Evolutionary conservation across 1,140 invertebrate genomes (phyloP).

Genomic region (Zophobas atratus): DNA sequence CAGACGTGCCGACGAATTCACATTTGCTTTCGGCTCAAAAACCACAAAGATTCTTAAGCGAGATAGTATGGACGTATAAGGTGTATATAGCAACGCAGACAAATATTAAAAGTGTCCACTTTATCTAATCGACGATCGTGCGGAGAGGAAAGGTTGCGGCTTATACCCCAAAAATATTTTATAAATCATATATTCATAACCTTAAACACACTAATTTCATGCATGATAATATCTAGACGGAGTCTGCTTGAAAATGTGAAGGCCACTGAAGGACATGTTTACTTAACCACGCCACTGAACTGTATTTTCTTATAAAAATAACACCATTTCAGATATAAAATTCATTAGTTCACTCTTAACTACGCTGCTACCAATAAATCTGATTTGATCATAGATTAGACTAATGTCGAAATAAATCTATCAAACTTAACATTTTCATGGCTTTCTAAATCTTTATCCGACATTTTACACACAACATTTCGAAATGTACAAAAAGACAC

Average conservation of each 20-base stretch:
- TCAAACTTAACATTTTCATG: slow-evolving; percentile 33
- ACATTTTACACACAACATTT: slow-evolving; percentile 32
- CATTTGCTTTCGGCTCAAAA: slow-evolving; percentile 41
- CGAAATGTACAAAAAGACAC: slow-evolving; percentile 28
- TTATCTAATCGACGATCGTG: slow-evolving; percentile 37
- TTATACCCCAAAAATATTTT: slow-evolving; percentile 40
- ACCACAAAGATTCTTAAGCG: slow-evolving; percentile 30
- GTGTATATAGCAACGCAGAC: slow-evolving; percentile 33
- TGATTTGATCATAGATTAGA: slow-evolving; percentile 21
- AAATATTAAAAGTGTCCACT: slow-evolving; percentile 34
- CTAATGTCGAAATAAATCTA: slow-evolving; percentile 40
- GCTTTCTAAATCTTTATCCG: slow-evolving; percentile 28
- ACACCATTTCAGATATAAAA: slow-evolving; percentile 9
- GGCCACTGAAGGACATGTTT: slow-evolving; percentile 38
- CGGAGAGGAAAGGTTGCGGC: background rate
- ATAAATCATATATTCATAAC: slow-evolving; percentile 47
- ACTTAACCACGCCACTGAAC: slow-evolving; percentile 29
- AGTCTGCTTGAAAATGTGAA: slow-evolving; percentile 39
- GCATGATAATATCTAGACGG: slow-evolving; percentile 41
- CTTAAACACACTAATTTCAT: slow-evolving; percentile 43
- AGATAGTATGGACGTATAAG: slow-evolving; percentile 35
- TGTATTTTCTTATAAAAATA: slow-evolving; percentile 33
- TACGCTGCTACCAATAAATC: slow-evolving; percentile 17
- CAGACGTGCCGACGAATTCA: slow-evolving; percentile 30
- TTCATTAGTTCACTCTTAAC: slow-evolving; percentile 19